phyloP scores from a whole-genome alignment of 2,888 invertebrate species.

The Melipona beecheii region DNA sequence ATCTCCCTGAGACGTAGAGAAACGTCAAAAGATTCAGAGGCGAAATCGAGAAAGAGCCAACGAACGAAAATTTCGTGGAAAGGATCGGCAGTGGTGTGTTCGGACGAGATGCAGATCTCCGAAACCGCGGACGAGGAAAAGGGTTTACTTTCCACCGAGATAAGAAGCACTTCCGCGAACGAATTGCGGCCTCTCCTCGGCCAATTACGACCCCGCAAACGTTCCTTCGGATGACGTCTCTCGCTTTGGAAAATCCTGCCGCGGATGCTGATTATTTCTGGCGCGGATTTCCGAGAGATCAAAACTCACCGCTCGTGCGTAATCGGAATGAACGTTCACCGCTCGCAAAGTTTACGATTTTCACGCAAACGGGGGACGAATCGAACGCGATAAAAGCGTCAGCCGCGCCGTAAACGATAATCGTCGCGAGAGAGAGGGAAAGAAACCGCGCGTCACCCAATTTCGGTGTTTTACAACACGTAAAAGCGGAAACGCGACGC shows the following conservation, averaged over 20 bases:
- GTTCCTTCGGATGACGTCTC: background rate
- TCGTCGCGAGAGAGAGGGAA: background rate
- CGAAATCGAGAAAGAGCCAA: too few relatives aligned
- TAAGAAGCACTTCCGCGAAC: constrained; percentile 38
- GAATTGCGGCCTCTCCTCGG: constrained; percentile 38
- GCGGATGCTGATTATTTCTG: background rate
- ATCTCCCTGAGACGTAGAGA: too few relatives aligned
- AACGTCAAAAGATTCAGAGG: too few relatives aligned
- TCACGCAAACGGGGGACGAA: too few relatives aligned
- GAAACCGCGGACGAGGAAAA: constrained; percentile 31
- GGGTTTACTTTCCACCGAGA: constrained; percentile 20
- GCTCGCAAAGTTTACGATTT: too few relatives aligned
- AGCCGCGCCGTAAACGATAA: background rate
- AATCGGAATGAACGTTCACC: too few relatives aligned
- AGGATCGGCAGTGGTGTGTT: too few relatives aligned
- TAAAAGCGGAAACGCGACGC: background rate
- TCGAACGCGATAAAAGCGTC: too few relatives aligned
- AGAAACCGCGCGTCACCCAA: background rate
- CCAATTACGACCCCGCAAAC: constrained; percentile 40
- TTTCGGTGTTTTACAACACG: background rate
- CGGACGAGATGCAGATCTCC: background rate
- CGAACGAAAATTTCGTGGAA: too few relatives aligned
- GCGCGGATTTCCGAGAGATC: background rate
- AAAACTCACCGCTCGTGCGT: too few relatives aligned
- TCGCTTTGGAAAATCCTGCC: background rate